Conservation (phyloP, 2,888 invertebrate genomes). For the Listrodromus nycthemerus region DNA sequence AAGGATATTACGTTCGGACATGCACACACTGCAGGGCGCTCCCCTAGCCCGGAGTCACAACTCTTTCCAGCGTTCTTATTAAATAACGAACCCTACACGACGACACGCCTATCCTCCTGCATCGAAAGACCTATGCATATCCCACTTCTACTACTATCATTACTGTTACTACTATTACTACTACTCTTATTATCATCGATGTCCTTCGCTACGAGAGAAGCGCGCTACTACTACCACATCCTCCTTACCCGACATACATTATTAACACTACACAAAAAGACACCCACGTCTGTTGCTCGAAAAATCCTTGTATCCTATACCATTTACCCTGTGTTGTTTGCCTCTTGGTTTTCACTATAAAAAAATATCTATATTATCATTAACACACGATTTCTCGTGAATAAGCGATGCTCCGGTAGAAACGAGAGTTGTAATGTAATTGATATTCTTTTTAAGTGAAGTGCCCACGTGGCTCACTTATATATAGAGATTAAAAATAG, state of each 20-base stretch:
- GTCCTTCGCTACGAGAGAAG: conserved; percentile 49
- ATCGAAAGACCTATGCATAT: conserved; percentile 44
- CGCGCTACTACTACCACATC: conserved; percentile 46
- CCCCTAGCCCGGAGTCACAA: conserved; percentile 58
- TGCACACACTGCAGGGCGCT: conserved; percentile 40
- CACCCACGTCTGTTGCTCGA: conserved; percentile 61
- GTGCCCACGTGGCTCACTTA: conserved; percentile 26
- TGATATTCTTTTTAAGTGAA: conserved; percentile 38
- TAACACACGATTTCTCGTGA: conserved; percentile 50
- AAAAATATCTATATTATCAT: conserved; percentile 49
- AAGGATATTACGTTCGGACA: conserved; percentile 45
- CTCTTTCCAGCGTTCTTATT: conserved; percentile 62
- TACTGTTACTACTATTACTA: conserved; percentile 21
- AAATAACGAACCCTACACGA: conserved; percentile 59
- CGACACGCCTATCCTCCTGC: conserved; percentile 63
- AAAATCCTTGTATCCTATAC: conserved; percentile 61
- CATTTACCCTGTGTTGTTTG: conserved; percentile 79
- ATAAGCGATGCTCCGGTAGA: conserved; percentile 13
- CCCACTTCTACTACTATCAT: conserved; percentile 25
- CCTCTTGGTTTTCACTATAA: conserved; percentile 82
- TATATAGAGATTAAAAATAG: conserved; percentile 33
- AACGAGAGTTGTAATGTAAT: conserved; percentile 21
- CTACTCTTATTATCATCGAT: conserved; percentile 43
- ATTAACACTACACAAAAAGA: conserved; percentile 57
- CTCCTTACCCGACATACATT: conserved; percentile 41